Evolutionary conservation across 1,140 invertebrate genomes (phyloP), one percentile per base, ranked within the genome.

Genomic region (Sinonovacula constricta): DNA sequence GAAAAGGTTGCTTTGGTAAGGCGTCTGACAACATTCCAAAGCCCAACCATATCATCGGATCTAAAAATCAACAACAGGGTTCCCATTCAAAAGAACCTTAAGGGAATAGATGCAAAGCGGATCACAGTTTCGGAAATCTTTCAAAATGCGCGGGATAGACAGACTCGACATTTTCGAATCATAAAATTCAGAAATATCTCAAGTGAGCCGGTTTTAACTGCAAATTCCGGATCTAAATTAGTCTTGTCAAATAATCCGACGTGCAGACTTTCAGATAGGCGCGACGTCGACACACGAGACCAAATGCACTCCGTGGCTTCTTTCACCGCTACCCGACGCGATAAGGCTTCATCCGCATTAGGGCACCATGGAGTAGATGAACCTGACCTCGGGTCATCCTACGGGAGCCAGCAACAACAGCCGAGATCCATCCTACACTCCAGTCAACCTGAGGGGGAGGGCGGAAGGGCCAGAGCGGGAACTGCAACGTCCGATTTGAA

Each of bases 21-120:
- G 31, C 54, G 59, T 66, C n/a, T 76, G 22, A 76, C 72, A 39
- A 49, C 53, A 26, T 76, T 76, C 39, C 54, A 45, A 24, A 26
- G 62, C 4, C 72, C 72, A 7, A 76, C 72, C 4, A 67, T 76
- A 18, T 34, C 62, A 1, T 76, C 72, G n/a, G 72, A 76, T 56
- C 66, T 76, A 63, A 76, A 76, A 53, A 76, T 76, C 24, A 76
- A 76, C 36, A 76, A 76, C 53, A 10, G 72, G 56, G 63, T 76
- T n/a, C 72, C 72, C 28, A 76, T 76, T 63, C 72, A 76, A 28
- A 76, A 76, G 51, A 76, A 63, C 59, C 30, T 76, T 12, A 66
- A 34, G 31, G 72, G 72, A 14, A 76, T 67, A 15, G 30, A 66
- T 57, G 62, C 72, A 7, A 76, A 76, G 31, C 28, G 72, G 59